A percentile compares a stretch with the other conserved stretches of the same genome.
These are phyloP conservation scores for Diarsia mendica DNA, from an alignment of 2,888 invertebrate genomes.

Conservation along the genomic window DNA sequence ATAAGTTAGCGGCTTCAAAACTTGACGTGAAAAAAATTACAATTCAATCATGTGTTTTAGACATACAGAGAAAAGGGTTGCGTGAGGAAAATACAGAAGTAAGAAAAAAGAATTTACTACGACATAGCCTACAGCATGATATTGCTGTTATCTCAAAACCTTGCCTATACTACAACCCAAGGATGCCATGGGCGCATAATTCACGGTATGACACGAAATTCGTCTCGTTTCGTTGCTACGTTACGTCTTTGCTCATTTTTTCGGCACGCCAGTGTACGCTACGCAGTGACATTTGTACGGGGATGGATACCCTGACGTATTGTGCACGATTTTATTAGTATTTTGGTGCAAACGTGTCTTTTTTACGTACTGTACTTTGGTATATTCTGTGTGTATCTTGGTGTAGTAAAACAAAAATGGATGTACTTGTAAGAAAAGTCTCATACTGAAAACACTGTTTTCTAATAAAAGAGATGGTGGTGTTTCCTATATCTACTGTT, in stretches of 20 bases:
- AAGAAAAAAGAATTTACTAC: neutral
- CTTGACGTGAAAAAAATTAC: neutral
- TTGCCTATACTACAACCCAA: conserved; percentile 62
- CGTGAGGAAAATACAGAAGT: too few relatives aligned
- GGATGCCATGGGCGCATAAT: conserved; percentile 57
- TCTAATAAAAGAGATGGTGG: neutral
- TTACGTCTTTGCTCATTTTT: conserved; percentile 69
- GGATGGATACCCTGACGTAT: conserved; percentile 52
- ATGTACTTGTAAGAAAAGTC: neutral
- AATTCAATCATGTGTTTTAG: neutral
- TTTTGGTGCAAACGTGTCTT: conserved; percentile 41
- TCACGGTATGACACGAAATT: conserved; percentile 68
- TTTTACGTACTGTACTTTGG: conserved; percentile 16
- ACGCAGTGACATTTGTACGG: conserved; percentile 52
- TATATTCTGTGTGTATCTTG: conserved; percentile 1
- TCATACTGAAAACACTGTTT: neutral
- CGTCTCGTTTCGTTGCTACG: conserved; percentile 66
- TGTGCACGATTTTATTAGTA: conserved; percentile 63
- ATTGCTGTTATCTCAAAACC: conserved; percentile 50
- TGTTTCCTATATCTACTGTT: neutral
- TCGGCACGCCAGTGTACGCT: conserved; percentile 58
- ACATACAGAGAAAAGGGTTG: neutral
- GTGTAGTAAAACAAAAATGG: neutral
- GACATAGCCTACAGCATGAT: neutral
- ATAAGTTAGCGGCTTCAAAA: neutral